Evolutionary conservation across 1,140 invertebrate genomes (phyloP), one percentile per base, ranked within the genome.

Genomic region (Nasonia giraulti): DNA sequence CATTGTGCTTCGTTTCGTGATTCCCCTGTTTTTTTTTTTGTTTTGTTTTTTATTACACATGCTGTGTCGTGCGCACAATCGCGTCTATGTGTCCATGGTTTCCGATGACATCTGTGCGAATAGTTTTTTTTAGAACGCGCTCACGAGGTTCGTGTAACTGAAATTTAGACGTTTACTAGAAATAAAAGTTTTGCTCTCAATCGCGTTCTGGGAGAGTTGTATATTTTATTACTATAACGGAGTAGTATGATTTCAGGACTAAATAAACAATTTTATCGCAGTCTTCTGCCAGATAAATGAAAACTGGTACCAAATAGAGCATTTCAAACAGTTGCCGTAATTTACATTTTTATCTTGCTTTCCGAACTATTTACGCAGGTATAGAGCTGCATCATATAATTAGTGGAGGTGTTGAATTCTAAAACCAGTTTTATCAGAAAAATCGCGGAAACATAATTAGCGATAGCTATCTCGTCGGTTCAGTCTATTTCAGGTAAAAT

Each of bases 361-460:
- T n/a, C 23, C 27, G 74, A 20, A 31, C 20, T 37, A 73, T 31
- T 71, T 31, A 31, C 27, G 68, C 31, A 62, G 17, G 73, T 44
- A 27, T 27, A 44, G 20, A 75, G 33, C 68, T 37, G 55, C 6
- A 66, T 11, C 23, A 37, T 69, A 69, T 77, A 68, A 76, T 85
- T 81, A 85, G 8, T 10, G 1, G 37, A 85, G 55, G 78, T 81
- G 62, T 81, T 85, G 73, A 85, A 85, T 85, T 81, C 50, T 44
- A 23, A 69, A 85, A 81, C 84, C 80, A 77, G 84, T 82, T 82
- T 82, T 69, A 76, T 73, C 71, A 71, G 17, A 68, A 85, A 73
- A 85, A 85, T 82, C 44, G 20, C 44, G 12, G 5, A 33, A 81
- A 76, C 14, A 82, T 85, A 85, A 85, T 85, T 82, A 85, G 62